Conservation (phyloP, 2,888 invertebrate genomes). For the Drosophila paracracens region DNA sequence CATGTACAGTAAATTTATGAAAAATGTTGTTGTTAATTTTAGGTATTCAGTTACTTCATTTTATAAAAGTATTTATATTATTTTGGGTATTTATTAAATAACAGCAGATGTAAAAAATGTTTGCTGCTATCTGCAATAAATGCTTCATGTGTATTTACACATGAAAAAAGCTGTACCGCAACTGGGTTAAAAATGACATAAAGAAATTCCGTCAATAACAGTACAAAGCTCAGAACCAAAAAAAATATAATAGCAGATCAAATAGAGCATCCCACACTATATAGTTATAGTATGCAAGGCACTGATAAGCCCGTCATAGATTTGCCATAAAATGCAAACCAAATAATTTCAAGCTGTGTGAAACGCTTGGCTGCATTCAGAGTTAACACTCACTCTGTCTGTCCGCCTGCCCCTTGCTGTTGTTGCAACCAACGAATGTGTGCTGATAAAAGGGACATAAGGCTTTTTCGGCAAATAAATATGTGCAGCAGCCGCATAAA, state of each 20-base stretch:
- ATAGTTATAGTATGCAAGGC: slow-evolving; percentile 14
- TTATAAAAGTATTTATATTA: not conserved
- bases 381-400: slow-evolving; percentile 1
- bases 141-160: not conserved
- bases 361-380: slow-evolving; percentile 45
- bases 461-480: slow-evolving; percentile 72
- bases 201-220: slow-evolving; percentile 25
- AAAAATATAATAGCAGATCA: not conserved
- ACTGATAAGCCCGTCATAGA: slow-evolving; percentile 59
- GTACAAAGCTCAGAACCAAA: not conserved
- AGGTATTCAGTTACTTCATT: too few relatives aligned
- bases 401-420: slow-evolving; percentile 4
- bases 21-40: too few relatives aligned
- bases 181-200: slow-evolving; percentile 10
- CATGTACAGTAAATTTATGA: not conserved
- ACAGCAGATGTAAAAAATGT: not conserved
- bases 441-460: slow-evolving; percentile 67
- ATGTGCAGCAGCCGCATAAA: slow-evolving; percentile 67
- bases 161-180: slow-evolving; percentile 9
- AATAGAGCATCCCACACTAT: slow-evolving; percentile 12
- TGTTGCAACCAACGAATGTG: slow-evolving; percentile 7
- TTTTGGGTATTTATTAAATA: not conserved
- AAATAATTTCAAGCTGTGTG: slow-evolving; percentile 51
- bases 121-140: not conserved
- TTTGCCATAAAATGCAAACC: slow-evolving; percentile 57